Evolutionary conservation across 2,113 vertebrate species (phyloP), one percentile per base, ranked within the genome.

Genomic region (Silurus asotus): DNA sequence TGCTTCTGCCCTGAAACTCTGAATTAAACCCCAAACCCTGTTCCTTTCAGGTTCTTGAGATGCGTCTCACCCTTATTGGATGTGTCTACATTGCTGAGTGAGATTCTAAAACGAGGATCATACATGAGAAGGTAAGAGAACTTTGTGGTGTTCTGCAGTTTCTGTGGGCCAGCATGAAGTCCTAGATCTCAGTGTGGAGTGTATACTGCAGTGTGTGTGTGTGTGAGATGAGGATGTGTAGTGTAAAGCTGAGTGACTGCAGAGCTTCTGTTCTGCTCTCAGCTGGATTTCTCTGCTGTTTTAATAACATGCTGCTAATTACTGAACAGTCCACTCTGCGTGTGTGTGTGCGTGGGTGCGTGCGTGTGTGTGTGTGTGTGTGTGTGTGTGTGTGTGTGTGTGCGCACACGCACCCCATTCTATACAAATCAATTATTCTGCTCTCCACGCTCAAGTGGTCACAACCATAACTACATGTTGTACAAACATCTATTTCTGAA

Each of bases 41-140:
- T 56, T 77, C 6, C 28, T 28, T n/a, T 55, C 51, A 77, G 75
- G 51, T 56, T 10, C 19, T 11, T 11, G 13, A 14, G 75, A 51
- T 77, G 75, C 37, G 49, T 37, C 89, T 58, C 84, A 84, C 72
- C 82, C 55, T 77, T 86, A 89, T 81, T 86, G 78, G 90, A 84
- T 89, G 80, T 82, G 10, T 83, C 80, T 85, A 65, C 83, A 84
- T 83, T 64, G 84, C 87, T 86, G 85, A 90, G 84, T 92, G 90
- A 91, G 85, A 92, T 90, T 90, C 91, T 92, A 91, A 89, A 55
- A 83, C 88, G 90, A 88, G 80, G 90, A 84, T 92, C 90, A 91
- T 94, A 94, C 93, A 95, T 94, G 94, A 94, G 92, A 93, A 94
- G 93, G 94, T 94, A 93, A 23, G 6, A 14, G 58, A 15, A 8